Percentiles rank a stretch among this genome's conserved stretches.
These are phyloP conservation scores for Ovibos moschatus DNA, from an alignment of 2,113 vertebrate genomes.

Conservation along the genomic window DNA sequence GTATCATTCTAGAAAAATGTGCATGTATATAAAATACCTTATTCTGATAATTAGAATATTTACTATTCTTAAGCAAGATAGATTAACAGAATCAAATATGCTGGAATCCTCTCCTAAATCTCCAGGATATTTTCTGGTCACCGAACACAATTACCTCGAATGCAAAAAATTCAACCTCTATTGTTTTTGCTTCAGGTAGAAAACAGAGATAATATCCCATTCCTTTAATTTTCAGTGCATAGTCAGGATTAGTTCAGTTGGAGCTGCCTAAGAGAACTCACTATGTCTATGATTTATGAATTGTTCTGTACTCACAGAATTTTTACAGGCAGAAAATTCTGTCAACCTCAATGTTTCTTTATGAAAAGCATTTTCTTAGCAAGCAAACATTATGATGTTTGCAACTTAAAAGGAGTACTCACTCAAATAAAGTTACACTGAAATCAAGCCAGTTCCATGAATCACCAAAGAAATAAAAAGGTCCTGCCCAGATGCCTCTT, in stretches of 20 bases:
- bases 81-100: neutral
- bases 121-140: neutral
- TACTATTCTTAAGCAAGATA: neutral
- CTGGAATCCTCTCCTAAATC: neutral
- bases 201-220: neutral
- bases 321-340: neutral
- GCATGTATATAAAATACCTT: neutral
- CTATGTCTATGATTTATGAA: neutral
- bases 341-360: neutral
- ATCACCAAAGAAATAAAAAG: slow-evolving; percentile 91
- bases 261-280: neutral
- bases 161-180: neutral
- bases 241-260: neutral
- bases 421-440: slow-evolving; percentile 90
- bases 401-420: slow-evolving; percentile 77
- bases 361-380: neutral
- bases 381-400: neutral
- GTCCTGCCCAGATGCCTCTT: slow-evolving; percentile 87
- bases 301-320: neutral
- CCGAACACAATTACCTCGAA: neutral
- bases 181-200: neutral
- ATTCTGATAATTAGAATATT: neutral
- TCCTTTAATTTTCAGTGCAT: neutral
- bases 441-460: slow-evolving; percentile 94
- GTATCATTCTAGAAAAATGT: neutral